Evolutionary conservation across 2,888 invertebrate species (phyloP).

Genomic region (Troides helena): DNA sequence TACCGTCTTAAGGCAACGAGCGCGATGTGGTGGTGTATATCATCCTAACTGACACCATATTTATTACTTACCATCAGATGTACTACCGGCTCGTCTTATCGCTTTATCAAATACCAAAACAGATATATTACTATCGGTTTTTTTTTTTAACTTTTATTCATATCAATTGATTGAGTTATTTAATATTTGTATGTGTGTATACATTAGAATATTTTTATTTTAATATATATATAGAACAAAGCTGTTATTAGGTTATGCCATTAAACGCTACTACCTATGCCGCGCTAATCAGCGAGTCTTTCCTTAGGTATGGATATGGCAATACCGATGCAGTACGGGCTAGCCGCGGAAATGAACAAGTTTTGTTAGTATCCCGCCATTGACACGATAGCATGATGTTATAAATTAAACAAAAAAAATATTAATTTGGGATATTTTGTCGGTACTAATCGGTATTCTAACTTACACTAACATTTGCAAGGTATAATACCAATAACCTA

Average conservation of each 20-base stretch:
- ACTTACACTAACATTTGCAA: not conserved
- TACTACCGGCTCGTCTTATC: too few species aligned
- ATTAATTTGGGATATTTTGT: slow-evolving; percentile 35
- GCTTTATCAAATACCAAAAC: too few species aligned
- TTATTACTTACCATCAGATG: too few species aligned
- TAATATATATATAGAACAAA: not conserved
- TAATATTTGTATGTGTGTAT: too few species aligned
- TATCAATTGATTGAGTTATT: too few species aligned
- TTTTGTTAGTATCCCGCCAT: slow-evolving; percentile 66
- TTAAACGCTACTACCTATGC: slow-evolving; percentile 17
- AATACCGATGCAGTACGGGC: slow-evolving; percentile 69
- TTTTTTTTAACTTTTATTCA: too few species aligned
- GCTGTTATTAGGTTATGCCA: slow-evolving; percentile 13
- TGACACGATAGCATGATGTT: slow-evolving; percentile 52
- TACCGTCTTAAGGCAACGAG: too few species aligned
- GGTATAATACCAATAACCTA: not conserved
- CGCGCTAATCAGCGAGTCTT: slow-evolving; percentile 40
- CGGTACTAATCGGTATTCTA: slow-evolving; percentile 61
- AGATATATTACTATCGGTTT: too few species aligned
- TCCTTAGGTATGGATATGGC: slow-evolving; percentile 69
- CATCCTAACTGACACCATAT: too few species aligned
- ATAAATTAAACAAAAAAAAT: slow-evolving; percentile 32
- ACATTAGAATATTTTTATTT: too few species aligned
- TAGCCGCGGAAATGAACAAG: slow-evolving; percentile 66
- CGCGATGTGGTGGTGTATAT: too few species aligned